Conservation (phyloP, 1,140 invertebrate species). For the Teleopsis dalmanni region DNA sequence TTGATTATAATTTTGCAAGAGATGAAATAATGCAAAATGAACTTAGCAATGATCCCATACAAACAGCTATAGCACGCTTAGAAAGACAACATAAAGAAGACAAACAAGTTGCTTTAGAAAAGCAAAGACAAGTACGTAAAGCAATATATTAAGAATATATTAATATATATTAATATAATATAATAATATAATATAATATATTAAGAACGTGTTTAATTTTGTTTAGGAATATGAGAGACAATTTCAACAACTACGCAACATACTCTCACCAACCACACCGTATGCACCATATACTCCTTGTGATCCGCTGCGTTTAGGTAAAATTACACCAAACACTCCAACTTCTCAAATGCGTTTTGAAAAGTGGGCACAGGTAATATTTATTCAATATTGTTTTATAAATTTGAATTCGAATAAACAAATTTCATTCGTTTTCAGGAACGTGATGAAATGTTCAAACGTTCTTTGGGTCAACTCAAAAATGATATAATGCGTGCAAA, state of each 20-base stretch:
- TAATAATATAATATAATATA: not conserved
- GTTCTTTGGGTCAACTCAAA: conserved; percentile 80
- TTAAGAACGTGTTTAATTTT: too few relatives aligned
- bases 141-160: not conserved
- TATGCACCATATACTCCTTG: conserved; percentile 75
- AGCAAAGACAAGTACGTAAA: conserved; percentile 63
- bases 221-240: conserved; percentile 94
- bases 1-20: conserved; percentile 92
- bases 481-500: conserved; percentile 92
- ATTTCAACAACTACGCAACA: conserved; percentile 86
- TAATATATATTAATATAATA: too few relatives aligned
- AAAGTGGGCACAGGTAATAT: conserved; percentile 75
- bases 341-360: conserved; percentile 82
- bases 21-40: conserved; percentile 94
- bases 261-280: conserved; percentile 83
- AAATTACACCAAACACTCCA: conserved; percentile 75
- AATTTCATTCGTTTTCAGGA: conserved; percentile 50
- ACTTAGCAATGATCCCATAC: conserved; percentile 87
- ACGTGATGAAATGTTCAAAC: conserved; percentile 80
- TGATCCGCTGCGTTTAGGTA: conserved; percentile 66
- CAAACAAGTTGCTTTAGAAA: conserved; percentile 91
- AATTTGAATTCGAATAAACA: too few relatives aligned
- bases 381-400: too few relatives aligned
- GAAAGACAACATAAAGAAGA: conserved; percentile 94
- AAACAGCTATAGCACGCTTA: conserved; percentile 82